These are phyloP conservation scores for Eupithecia pulchellata DNA, from an alignment of 2,888 invertebrate genomes.

Conservation along the genomic window DNA sequence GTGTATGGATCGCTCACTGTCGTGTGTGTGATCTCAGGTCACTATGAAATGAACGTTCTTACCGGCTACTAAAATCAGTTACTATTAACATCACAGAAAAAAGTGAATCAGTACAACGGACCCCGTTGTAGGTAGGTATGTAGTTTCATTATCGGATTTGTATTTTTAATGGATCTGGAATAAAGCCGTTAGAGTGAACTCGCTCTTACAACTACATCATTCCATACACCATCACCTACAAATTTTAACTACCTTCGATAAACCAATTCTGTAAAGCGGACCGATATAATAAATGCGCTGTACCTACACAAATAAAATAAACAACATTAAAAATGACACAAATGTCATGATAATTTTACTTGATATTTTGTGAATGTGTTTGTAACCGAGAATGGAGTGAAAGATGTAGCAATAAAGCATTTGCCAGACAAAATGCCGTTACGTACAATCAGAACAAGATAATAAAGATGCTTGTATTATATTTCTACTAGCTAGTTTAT, in stretches of 20 bases:
- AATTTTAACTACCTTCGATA: background rate
- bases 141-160: no score
- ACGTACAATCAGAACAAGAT: slow-evolving; percentile 31
- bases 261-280: background rate
- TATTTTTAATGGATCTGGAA: background rate
- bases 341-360: background rate
- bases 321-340: background rate
- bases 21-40: no score
- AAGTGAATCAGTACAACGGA: no score
- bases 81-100: no score
- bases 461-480: slow-evolving; percentile 53
- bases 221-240: background rate
- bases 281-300: background rate
- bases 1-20: background rate
- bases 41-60: no score
- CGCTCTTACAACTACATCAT: background rate
- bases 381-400: background rate
- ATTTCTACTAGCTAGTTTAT: slow-evolving; percentile 71
- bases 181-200: background rate
- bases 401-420: background rate
- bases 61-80: no score
- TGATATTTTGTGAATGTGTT: background rate
- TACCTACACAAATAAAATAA: background rate
- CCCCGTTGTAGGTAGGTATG: no score
- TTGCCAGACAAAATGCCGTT: slow-evolving; percentile 15